phyloP scores from a whole-genome alignment of 2,113 vertebrate species.

The Phalacrocorax aristotelis region DNA sequence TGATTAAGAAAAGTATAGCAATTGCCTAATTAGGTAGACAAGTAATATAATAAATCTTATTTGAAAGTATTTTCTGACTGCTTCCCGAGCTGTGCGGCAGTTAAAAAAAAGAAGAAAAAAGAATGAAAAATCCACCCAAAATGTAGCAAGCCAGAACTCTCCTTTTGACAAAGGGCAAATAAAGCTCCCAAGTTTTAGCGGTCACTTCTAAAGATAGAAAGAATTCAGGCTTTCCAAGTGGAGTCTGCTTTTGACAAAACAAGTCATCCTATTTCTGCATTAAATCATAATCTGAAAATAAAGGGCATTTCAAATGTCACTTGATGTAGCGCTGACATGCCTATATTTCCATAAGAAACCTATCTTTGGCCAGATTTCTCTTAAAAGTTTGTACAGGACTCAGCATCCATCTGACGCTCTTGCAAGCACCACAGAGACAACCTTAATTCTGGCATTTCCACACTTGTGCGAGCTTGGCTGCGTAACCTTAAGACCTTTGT shows the following conservation, averaged over 20 bases:
- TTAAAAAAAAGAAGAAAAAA: background rate
- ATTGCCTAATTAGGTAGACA: background rate
- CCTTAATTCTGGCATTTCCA: background rate
- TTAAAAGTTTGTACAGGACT: background rate
- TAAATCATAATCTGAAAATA: slow-evolving; percentile 28
- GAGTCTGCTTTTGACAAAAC: background rate
- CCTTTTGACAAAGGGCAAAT: background rate
- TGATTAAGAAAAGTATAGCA: background rate
- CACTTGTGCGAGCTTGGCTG: background rate
- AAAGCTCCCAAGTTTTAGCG: background rate
- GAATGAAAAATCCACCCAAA: background rate
- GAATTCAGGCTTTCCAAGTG: background rate
- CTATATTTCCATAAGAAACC: background rate
- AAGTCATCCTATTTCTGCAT: background rate
- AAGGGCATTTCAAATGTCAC: slow-evolving; percentile 46
- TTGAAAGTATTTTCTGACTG: background rate
- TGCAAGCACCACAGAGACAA: background rate
- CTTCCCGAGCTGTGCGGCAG: background rate
- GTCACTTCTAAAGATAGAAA: background rate
- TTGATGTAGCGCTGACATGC: background rate
- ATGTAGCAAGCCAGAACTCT: background rate
- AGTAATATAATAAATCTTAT: background rate
- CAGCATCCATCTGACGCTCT: background rate
- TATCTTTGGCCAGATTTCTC: background rate
- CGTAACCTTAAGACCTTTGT: background rate